These are phyloP conservation scores for Pagetopsis macropterus DNA, from an alignment of 2,797 vertebrate genomes.

Conservation along the genomic window DNA sequence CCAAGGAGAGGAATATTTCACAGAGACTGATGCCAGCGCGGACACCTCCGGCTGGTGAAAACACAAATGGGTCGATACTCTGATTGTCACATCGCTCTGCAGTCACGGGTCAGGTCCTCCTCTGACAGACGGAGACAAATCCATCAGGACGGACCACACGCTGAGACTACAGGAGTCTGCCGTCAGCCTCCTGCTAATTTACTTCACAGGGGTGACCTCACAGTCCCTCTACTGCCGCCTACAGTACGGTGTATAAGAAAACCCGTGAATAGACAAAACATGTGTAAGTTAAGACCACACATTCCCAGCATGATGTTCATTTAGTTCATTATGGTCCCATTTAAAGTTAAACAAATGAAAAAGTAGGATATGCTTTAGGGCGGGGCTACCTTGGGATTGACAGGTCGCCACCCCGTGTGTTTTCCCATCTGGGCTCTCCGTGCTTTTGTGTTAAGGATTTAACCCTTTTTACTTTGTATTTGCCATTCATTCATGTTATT, in stretches of 20 bases:
- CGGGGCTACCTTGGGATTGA: too few species aligned
- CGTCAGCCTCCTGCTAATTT: conserved; percentile 1
- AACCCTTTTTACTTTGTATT: too few species aligned
- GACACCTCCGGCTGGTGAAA: conserved; percentile 52
- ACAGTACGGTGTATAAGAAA: background rate
- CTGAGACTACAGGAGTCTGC: background rate
- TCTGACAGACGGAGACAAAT: conserved; percentile 44
- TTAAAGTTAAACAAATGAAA: too few species aligned
- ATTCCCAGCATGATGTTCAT: too few species aligned
- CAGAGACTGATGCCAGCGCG: conserved; percentile 28
- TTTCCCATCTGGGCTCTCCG: too few species aligned
- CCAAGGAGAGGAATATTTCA: conserved; percentile 64
- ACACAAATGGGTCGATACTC: conserved; percentile 63
- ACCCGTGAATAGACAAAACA: too few species aligned
- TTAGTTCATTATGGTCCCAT: too few species aligned
- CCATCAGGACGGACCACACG: conserved; percentile 46
- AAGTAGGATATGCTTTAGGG: too few species aligned
- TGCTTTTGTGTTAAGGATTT: too few species aligned
- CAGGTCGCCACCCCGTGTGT: too few species aligned
- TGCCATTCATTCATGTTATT: too few species aligned
- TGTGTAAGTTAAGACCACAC: too few species aligned
- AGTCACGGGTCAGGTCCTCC: conserved; percentile 35
- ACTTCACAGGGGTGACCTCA: background rate
- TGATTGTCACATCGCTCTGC: conserved; percentile 54
- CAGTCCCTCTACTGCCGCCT: background rate